Evolutionary conservation across 2,888 invertebrate species (phyloP).

Genomic region (Coelogynopora nodosa): DNA sequence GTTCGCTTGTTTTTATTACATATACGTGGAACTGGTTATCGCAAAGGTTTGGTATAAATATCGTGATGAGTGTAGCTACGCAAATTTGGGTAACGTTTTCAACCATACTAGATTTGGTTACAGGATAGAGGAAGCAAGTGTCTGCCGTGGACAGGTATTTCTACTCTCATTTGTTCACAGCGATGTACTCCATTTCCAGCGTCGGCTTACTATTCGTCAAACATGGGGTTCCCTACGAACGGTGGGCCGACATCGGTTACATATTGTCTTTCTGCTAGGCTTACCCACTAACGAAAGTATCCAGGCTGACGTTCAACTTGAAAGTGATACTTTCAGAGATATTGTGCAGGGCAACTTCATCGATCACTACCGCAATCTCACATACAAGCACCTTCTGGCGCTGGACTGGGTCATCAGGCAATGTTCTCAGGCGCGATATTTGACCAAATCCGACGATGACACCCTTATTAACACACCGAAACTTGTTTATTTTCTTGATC

Average conservation of each 20-base stretch:
- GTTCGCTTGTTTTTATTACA: too few relatives aligned
- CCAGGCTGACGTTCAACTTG: not conserved
- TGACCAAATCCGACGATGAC: slow-evolving; percentile 37
- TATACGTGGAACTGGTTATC: too few relatives aligned
- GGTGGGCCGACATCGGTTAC: slow-evolving; percentile 16
- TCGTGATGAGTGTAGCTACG: not conserved
- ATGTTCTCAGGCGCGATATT: slow-evolving; percentile 29
- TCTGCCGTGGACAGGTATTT: slow-evolving; percentile 39
- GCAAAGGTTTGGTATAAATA: not conserved
- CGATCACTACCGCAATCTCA: slow-evolving; percentile 23
- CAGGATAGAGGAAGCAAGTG: slow-evolving; percentile 32
- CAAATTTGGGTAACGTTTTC: not conserved
- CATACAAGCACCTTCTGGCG: slow-evolving; percentile 34
- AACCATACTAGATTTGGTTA: slow-evolving; percentile 39
- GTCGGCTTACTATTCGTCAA: slow-evolving; percentile 38
- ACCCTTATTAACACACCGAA: slow-evolving; percentile 21
- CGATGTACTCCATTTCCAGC: slow-evolving; percentile 24
- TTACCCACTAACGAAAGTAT: slow-evolving; percentile 3
- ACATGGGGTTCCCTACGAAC: slow-evolving; percentile 43
- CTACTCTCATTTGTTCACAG: slow-evolving; percentile 40
- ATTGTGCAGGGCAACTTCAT: slow-evolving; percentile 35
- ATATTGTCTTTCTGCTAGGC: slow-evolving; percentile 39
- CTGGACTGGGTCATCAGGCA: slow-evolving; percentile 33
- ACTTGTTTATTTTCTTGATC: slow-evolving; percentile 12
- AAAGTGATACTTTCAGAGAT: slow-evolving; percentile 26